phyloP scores from a whole-genome alignment of 2,797 vertebrate genomes.

The Miichthys miiuy region DNA sequence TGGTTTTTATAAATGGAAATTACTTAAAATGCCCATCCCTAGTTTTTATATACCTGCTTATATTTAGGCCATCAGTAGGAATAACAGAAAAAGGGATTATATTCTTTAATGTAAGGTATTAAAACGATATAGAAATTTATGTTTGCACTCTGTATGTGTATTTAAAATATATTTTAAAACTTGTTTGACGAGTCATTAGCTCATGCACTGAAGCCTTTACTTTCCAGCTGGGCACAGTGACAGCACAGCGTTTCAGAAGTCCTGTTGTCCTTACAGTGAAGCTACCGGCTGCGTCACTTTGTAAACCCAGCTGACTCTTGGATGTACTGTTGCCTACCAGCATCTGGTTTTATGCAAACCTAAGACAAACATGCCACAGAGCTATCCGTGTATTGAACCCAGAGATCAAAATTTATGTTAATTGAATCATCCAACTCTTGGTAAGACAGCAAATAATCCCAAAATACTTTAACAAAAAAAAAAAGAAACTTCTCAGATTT shows the following conservation, averaged over 20 bases:
- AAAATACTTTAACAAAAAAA: neutral
- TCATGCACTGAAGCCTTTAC: neutral
- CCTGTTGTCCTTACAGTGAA: neutral
- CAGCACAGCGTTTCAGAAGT: neutral
- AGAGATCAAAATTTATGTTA: neutral
- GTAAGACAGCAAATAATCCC: neutral
- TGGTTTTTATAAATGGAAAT: no score
- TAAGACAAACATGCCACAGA: neutral
- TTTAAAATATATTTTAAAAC: neutral
- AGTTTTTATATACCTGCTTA: no score
- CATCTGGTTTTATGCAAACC: neutral
- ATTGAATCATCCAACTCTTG: neutral
- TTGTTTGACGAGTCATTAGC: neutral
- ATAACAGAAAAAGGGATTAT: no score
- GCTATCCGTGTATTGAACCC: neutral
- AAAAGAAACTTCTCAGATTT: neutral
- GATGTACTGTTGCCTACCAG: neutral
- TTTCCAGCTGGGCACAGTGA: neutral
- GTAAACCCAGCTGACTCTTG: slow-evolving; percentile 1
- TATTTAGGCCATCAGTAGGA: no score
- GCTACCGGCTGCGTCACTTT: neutral
- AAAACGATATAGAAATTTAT: no score
- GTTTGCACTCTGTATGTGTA: no score
- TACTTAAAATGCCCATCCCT: no score
- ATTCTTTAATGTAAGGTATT: no score